phyloP scores from a whole-genome alignment of 2,797 vertebrate genomes.

The Ara ararauna region DNA sequence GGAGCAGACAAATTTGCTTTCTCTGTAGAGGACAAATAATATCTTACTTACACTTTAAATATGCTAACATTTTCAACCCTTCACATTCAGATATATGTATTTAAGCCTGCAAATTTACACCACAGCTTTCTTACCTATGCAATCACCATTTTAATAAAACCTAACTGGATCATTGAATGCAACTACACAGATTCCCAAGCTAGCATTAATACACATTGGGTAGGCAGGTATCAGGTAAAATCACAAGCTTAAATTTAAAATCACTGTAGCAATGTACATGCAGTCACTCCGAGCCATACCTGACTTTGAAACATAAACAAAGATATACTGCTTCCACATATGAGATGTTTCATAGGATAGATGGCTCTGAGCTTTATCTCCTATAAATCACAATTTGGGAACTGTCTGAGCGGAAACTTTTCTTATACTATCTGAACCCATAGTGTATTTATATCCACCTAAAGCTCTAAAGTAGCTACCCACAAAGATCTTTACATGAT shows the following conservation, averaged over 20 bases:
- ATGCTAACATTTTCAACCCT: not conserved
- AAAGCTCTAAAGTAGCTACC: not conserved
- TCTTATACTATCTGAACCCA: not conserved
- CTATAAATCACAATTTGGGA: not conserved
- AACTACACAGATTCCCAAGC: not conserved
- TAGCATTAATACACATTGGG: not conserved
- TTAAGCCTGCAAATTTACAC: not conserved
- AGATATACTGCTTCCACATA: not conserved
- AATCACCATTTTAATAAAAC: not conserved
- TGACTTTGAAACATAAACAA: not conserved
- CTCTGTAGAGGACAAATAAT: not conserved
- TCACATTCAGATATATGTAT: not conserved
- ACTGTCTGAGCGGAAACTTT: not conserved
- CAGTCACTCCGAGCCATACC: not conserved
- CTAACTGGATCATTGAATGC: not conserved
- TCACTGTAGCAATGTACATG: not conserved
- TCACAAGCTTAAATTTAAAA: not conserved
- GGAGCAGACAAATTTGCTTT: not conserved
- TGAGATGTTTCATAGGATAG: not conserved
- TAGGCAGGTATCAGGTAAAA: not conserved
- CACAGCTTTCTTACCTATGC: not conserved
- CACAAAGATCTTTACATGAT: not conserved
- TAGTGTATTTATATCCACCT: not conserved
- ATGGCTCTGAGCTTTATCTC: not conserved
- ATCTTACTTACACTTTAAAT: not conserved